phyloP scores from a whole-genome alignment of 2,113 vertebrate genomes.

The Macquaria australasica region DNA sequence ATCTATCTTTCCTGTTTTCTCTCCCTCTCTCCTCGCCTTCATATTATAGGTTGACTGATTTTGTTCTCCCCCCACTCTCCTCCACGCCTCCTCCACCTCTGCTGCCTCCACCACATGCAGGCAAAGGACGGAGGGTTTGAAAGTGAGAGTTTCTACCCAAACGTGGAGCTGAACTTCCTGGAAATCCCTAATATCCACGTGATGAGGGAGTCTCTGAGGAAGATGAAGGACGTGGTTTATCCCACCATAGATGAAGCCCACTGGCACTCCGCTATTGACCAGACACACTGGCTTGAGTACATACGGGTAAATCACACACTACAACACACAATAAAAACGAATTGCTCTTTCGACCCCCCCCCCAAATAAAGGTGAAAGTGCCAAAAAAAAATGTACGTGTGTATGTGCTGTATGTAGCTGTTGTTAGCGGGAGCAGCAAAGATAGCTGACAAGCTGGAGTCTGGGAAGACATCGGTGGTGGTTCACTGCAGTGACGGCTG shows the following conservation, averaged over 20 bases:
- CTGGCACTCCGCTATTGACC: slow-evolving; percentile 93
- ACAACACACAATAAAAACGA: not conserved
- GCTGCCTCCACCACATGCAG: slow-evolving; percentile 71
- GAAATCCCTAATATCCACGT: slow-evolving; percentile 99
- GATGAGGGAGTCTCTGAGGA: slow-evolving; percentile 96
- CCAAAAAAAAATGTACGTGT: too few relatives aligned
- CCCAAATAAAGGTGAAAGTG: too few relatives aligned
- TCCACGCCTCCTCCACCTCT: not conserved
- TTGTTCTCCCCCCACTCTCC: fast-evolving
- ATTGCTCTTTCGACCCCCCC: not conserved
- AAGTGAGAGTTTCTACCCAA: slow-evolving; percentile 92
- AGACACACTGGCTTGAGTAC: slow-evolving; percentile 97
- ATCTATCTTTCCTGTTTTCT: not conserved
- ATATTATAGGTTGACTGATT: not conserved
- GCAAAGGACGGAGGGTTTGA: slow-evolving; percentile 96
- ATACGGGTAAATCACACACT: slow-evolving; percentile 87
- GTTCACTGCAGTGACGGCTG: slow-evolving; percentile 98
- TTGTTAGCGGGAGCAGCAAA: slow-evolving; percentile 92
- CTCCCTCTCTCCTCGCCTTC: not conserved
- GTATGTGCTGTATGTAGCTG: slow-evolving; percentile 79
- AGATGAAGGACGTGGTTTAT: slow-evolving; percentile 94
- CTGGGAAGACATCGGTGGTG: slow-evolving; percentile 94
- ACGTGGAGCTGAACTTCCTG: slow-evolving; percentile 92
- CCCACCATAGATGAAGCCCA: slow-evolving; percentile 92
- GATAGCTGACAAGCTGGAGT: slow-evolving; percentile 94